Conservation (phyloP, 2,113 vertebrate genomes). For the Nicator chloris region DNA sequence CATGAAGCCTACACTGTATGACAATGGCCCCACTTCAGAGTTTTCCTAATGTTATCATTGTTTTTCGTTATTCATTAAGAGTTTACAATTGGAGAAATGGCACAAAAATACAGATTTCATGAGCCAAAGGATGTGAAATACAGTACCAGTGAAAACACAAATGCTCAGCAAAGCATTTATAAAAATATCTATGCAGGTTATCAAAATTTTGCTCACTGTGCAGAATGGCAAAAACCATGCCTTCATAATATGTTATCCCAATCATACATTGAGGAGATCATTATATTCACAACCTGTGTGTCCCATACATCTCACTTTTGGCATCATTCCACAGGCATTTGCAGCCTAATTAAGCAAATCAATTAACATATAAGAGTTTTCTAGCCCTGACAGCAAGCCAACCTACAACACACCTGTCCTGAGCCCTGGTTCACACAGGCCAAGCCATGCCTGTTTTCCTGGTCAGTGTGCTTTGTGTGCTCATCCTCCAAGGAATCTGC, state of each 20-base stretch:
- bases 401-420: fast-evolving
- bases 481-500: neutral
- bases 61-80: neutral
- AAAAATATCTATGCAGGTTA: neutral
- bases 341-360: neutral
- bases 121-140: neutral
- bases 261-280: neutral
- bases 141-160: neutral
- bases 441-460: fast-evolving
- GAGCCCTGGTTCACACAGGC: neutral
- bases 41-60: neutral
- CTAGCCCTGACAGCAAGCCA: neutral
- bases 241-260: neutral
- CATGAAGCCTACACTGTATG: neutral
- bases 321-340: neutral
- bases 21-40: neutral
- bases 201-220: neutral
- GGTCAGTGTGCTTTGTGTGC: fast-evolving
- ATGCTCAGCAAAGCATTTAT: neutral
- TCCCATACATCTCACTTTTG: neutral
- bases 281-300: neutral
- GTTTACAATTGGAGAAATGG: neutral
- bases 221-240: neutral
- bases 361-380: neutral
- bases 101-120: neutral